A percentile compares a stretch with the other conserved stretches of the same genome.
Evolutionary conservation across 2,797 vertebrate species (phyloP).

Genomic region (Pelodytes ibericus): DNA sequence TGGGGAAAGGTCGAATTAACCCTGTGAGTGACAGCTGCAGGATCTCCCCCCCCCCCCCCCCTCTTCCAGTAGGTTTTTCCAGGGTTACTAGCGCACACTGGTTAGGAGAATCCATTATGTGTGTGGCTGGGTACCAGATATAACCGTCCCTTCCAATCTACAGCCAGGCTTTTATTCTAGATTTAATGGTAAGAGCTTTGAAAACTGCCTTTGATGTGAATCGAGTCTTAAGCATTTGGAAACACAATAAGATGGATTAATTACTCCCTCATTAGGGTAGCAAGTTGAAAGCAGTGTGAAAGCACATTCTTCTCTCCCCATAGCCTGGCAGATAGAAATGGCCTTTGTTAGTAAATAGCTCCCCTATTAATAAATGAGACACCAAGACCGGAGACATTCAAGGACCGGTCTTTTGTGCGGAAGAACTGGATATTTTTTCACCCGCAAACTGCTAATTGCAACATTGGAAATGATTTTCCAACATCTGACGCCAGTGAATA

Average conservation of each 20-base stretch:
- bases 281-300: conserved; percentile 82
- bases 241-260: conserved; percentile 88
- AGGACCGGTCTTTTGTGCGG: conserved; percentile 77
- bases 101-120: neutral
- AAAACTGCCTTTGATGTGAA: conserved; percentile 86
- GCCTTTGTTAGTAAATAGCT: conserved; percentile 88
- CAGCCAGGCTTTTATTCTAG: neutral
- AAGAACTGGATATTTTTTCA: conserved; percentile 78
- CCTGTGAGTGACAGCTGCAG: neutral
- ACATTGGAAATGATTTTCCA: too few species aligned
- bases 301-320: conserved; percentile 84
- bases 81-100: neutral
- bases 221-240: conserved; percentile 83
- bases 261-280: conserved; percentile 69
- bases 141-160: too few species aligned
- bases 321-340: conserved; percentile 86
- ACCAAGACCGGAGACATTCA: conserved; percentile 83
- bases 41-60: neutral
- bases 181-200: conserved; percentile 74
- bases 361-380: conserved; percentile 95
- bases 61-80: neutral
- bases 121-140: neutral
- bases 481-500: too few species aligned
- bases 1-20: neutral
- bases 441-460: conserved; percentile 68